phyloP scores from a whole-genome alignment of 2,113 vertebrate genomes.

The Capra hircus region DNA sequence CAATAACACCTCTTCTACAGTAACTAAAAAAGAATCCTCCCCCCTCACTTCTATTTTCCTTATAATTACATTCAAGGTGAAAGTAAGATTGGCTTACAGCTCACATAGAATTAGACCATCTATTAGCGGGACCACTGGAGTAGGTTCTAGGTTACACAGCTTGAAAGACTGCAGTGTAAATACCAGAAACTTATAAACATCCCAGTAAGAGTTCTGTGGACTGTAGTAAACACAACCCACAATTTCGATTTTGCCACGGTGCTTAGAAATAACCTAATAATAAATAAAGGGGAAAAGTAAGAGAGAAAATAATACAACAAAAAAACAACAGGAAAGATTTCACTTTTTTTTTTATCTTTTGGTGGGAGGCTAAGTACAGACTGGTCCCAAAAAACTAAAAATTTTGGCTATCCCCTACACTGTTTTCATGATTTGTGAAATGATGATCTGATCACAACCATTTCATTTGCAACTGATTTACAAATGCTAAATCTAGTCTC shows the following conservation, averaged over 20 bases:
- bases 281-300: not conserved
- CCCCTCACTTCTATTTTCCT: not conserved
- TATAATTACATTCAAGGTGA: not conserved
- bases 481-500: conserved; percentile 3
- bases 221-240: not conserved
- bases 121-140: not conserved
- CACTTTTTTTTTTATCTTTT: not conserved
- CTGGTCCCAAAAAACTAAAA: not conserved
- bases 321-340: not conserved
- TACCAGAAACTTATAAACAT: not conserved
- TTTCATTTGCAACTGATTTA: not conserved
- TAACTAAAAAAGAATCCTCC: not conserved
- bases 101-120: not conserved
- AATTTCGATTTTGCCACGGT: not conserved
- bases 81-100: not conserved
- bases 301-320: not conserved
- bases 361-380: not conserved
- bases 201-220: not conserved
- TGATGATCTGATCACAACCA: not conserved
- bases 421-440: not conserved
- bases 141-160: not conserved
- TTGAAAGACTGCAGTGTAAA: not conserved
- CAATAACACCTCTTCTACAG: not conserved
- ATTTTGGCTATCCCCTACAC: not conserved
- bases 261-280: not conserved